Percentiles rank a stretch among this genome's conserved stretches.
Evolutionary conservation across 2,797 vertebrate species (phyloP).

Genomic region (Prunella strophiata): DNA sequence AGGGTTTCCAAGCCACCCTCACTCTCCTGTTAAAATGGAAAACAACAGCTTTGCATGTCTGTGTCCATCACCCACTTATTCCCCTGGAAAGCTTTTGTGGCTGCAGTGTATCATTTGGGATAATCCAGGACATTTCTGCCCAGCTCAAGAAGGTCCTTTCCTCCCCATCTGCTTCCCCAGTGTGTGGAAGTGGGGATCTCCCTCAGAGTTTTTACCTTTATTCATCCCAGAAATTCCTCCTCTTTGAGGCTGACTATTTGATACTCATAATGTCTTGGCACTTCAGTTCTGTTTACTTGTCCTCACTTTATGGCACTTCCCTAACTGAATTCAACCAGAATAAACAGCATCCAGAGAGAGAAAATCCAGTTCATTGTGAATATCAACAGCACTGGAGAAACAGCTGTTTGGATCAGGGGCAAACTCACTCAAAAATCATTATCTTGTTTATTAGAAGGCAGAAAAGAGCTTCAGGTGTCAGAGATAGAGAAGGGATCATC

Average conservation of each 20-base stretch:
- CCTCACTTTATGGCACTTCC: neutral
- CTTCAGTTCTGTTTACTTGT: neutral
- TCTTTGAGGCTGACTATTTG: rapidly evolving
- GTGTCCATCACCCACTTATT: neutral
- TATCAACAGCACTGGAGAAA: neutral
- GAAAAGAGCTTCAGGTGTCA: neutral
- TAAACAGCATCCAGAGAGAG: neutral
- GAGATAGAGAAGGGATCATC: neutral
- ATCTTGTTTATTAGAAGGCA: neutral
- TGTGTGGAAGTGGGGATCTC: neutral
- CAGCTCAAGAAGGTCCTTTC: neutral
- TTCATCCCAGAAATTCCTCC: neutral
- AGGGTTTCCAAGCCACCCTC: neutral
- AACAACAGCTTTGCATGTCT: neutral
- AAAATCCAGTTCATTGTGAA: neutral
- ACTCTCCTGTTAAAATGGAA: neutral
- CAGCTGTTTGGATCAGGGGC: neutral
- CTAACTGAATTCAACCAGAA: neutral
- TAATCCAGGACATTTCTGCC: neutral
- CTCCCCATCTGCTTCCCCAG: neutral
- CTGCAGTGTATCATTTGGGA: neutral
- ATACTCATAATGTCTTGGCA: rapidly evolving
- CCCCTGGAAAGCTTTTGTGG: neutral
- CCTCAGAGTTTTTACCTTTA: neutral
- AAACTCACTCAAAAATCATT: neutral